Evolutionary conservation across 2,113 vertebrate species (phyloP), one percentile per base, ranked within the genome.

Genomic region (Eretmochelys imbricata): DNA sequence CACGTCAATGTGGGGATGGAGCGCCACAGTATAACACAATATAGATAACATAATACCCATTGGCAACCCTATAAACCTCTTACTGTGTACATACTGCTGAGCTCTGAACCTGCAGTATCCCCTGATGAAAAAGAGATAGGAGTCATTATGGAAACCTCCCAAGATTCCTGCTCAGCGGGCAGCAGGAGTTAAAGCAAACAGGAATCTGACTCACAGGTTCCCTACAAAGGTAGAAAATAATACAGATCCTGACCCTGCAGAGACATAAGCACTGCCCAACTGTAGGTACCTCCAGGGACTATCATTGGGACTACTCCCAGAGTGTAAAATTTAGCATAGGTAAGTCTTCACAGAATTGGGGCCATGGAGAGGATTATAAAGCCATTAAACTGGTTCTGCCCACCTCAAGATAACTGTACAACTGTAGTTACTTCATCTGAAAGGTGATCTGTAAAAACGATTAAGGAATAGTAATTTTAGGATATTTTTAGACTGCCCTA

Each of bases 51-150:
- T 38, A 72, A 72, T 72, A 38, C 65, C 2, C 35, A 72, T 20
- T 8, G 35, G 19, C 65, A 72, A 72, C 35, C 20, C n/a, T n/a
- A 72, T 8, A 38, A 72, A 35, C 17, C 42, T 10, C 19, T n/a
- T 29, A 25, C 29, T 0, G 78, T 27, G 5, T 22, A 75, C n/a
- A 14, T 8, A 38, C 10, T 10, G 10, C 9, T 10, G 10, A 62
- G 51, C 81, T 85, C 38, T 9, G 76, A 46, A 27, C 8, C 22
- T 6, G 0, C 2, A 0, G 1, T 11, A 10, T 16, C 3, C 5
- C 7, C 1, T 38, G 35, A 72, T 0, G 8, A 38, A 72, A 72
- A n/a, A 72, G n/a, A 5, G 17, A 10, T 20, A 38, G 31, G 31
- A 72, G 17, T 19, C 65, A 72, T 38, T 72, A 9, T 5, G 20